These are phyloP conservation scores for Xestoiulus laeticollis DNA, from an alignment of 2,888 invertebrate genomes.

Conservation along the genomic window DNA sequence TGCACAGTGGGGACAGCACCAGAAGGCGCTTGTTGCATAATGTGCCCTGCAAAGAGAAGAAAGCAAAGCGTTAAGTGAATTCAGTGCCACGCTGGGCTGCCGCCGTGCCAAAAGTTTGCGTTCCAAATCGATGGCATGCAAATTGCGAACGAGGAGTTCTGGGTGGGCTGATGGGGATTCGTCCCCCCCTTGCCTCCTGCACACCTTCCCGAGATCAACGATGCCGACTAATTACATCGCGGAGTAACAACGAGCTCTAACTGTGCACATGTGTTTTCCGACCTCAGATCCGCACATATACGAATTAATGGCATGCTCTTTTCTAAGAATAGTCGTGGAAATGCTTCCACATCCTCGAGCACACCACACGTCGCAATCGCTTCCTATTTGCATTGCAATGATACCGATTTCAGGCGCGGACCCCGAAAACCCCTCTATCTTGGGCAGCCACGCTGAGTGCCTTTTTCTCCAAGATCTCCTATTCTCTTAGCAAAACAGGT, in stretches of 20 bases:
- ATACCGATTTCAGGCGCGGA: background rate
- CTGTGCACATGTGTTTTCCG: conserved; percentile 34
- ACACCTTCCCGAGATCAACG: conserved; percentile 34
- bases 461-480: background rate
- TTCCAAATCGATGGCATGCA: conserved; percentile 46
- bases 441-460: background rate
- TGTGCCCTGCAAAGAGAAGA: conserved; percentile 50
- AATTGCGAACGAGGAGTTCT: background rate
- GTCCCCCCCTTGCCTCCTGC: background rate
- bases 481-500: background rate
- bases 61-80: conserved; percentile 10
- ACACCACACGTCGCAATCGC: conserved; percentile 8
- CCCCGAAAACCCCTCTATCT: background rate
- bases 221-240: conserved; percentile 48
- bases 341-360: conserved; percentile 45
- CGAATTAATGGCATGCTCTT: conserved; percentile 17
- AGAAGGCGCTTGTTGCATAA: conserved; percentile 57
- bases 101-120: background rate
- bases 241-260: conserved; percentile 42
- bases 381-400: conserved; percentile 46
- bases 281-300: background rate
- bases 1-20: conserved; percentile 56
- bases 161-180: background rate
- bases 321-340: conserved; percentile 45
- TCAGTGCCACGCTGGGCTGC: conserved; percentile 15